Conservation (phyloP, 2,797 vertebrate species). For the Diglossa cyanea region DNA sequence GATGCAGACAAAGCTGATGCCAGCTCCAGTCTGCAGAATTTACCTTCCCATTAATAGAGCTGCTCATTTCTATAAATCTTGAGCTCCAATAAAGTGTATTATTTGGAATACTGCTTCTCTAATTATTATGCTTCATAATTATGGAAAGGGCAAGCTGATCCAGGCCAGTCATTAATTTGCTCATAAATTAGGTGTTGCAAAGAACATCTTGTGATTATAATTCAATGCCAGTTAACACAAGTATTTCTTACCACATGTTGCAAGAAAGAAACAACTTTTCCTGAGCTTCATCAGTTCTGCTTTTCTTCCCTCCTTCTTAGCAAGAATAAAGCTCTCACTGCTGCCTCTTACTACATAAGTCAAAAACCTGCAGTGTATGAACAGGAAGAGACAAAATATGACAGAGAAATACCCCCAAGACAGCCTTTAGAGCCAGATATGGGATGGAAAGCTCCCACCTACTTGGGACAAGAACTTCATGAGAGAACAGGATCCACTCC, state of each 20-base stretch:
- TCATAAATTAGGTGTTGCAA: conserved; percentile 12
- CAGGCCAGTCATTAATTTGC: conserved; percentile 24
- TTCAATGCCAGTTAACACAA: conserved; percentile 9
- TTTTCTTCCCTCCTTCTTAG: background rate
- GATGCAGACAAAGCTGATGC: background rate
- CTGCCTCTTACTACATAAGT: background rate
- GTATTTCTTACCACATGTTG: background rate
- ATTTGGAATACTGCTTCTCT: conserved; percentile 35
- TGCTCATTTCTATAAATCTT: background rate
- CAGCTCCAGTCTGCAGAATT: background rate
- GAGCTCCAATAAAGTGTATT: background rate
- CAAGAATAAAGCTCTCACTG: background rate
- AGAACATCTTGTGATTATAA: conserved; percentile 31
- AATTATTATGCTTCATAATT: conserved; percentile 19
- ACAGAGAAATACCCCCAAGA: background rate
- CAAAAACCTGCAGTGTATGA: background rate
- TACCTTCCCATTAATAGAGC: background rate
- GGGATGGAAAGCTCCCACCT: background rate
- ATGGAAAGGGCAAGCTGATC: background rate
- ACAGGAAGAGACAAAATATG: background rate
- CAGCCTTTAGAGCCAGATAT: background rate
- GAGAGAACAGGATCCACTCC: background rate
- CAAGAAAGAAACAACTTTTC: background rate
- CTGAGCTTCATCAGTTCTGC: background rate
- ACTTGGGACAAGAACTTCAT: background rate